Evolutionary conservation across 2,888 invertebrate species (phyloP), one percentile per base, ranked within the genome.

Genomic region (Apamea anceps): DNA sequence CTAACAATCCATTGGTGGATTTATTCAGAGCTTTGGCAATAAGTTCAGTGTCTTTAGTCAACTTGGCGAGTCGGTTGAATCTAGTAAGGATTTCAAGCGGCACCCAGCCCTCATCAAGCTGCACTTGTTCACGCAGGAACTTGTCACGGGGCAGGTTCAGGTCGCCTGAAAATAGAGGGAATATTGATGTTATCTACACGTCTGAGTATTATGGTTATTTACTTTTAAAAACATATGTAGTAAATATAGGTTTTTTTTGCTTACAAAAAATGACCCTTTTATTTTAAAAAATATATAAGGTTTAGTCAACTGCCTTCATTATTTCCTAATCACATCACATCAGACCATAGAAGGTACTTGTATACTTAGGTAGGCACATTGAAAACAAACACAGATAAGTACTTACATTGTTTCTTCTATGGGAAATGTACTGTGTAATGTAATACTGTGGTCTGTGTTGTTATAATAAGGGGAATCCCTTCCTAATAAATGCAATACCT

Each of bases 61-160:
- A 93, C 57, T 97, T 96, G 0, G 98, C 97, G 42, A 99, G 97
- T 42, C 99, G 97, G 94, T 99, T 99, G 94, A 99, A 99, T 81
- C 98, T 99, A 71, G 98, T 96, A 95, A 99, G 97, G 0, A 98
- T 98, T 0, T 98, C 98, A 70, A 99, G 93, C 0, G 99, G 98
- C 37, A 99, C 98, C 99, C 99, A 99, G 5, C 99, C 99, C 76
- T 99, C 98, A 88, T 99, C 98, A 85, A 98, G 97, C 88, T 98
- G 98, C 1, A 98, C 97, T 95, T 99, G 98, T 83, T 98, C 98
- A 89, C 98, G 98, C n/a, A 99, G 97, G 93, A 99, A 99, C 95
- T 98, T 99, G 94, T 99, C 99, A 81, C 98, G 97, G 0, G 98
- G 98, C 75, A 99, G 97, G 95, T 99, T 99, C 10, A 98, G 97